Evolutionary conservation across 2,113 vertebrate species (phyloP).

Genomic region (Daubentonia madagascariensis): DNA sequence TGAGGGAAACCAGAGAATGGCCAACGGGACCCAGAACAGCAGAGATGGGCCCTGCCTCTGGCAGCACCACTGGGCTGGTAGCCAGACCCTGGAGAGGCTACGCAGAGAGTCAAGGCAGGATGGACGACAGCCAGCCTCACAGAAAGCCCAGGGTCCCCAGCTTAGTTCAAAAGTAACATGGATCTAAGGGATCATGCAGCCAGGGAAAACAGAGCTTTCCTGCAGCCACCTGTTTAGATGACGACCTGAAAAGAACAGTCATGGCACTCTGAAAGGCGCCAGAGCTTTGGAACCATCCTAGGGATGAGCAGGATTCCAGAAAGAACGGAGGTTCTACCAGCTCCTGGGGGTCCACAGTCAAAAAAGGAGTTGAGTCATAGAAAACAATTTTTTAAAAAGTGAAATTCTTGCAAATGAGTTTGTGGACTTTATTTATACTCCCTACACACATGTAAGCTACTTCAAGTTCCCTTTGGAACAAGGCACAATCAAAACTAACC

Average conservation of each 20-base stretch:
- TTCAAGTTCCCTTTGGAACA: background rate
- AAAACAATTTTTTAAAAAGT: background rate
- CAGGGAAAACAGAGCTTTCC: background rate
- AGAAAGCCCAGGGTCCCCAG: background rate
- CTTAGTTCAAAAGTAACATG: background rate
- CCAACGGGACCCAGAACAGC: background rate
- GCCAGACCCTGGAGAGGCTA: background rate
- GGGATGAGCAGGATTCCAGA: background rate
- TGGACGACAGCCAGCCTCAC: background rate
- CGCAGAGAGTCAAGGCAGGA: rapidly evolving
- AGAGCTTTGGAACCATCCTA: background rate
- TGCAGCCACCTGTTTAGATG: background rate
- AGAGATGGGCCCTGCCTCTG: background rate
- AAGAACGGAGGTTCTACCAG: background rate
- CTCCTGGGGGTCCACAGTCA: background rate
- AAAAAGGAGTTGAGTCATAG: background rate
- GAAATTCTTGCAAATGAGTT: background rate
- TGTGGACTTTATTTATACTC: background rate
- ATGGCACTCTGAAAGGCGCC: background rate
- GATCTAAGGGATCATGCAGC: background rate
- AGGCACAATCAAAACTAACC: background rate
- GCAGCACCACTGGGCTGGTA: background rate
- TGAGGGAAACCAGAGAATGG: background rate
- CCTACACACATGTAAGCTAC: background rate
- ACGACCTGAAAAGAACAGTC: background rate